phyloP scores from a whole-genome alignment of 2,888 invertebrate genomes.

The Choreutis nemorana region DNA sequence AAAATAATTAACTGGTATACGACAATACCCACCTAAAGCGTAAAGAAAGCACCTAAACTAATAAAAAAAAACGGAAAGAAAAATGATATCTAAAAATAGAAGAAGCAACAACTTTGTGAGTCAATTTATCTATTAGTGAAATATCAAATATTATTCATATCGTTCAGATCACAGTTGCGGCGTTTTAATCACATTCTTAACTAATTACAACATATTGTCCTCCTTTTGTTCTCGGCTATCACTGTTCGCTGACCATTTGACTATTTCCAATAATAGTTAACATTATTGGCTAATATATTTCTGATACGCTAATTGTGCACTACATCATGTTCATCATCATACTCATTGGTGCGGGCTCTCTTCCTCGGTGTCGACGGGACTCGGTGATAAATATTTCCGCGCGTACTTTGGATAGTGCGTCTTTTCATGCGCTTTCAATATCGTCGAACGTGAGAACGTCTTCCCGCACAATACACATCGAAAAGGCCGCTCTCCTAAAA shows the following conservation, averaged over 20 bases:
- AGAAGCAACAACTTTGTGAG: slow-evolving; percentile 49
- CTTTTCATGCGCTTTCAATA: slow-evolving; percentile 91
- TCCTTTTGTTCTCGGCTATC: slow-evolving; percentile 51
- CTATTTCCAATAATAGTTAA: slow-evolving; percentile 33
- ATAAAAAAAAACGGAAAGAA: slow-evolving; percentile 29
- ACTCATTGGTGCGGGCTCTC: slow-evolving; percentile 78
- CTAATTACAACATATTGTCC: slow-evolving; percentile 64
- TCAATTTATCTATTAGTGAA: slow-evolving; percentile 64
- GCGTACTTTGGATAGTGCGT: slow-evolving; percentile 93
- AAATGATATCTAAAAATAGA: slow-evolving; percentile 25
- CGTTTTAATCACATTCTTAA: slow-evolving; percentile 66
- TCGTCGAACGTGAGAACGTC: slow-evolving; percentile 89
- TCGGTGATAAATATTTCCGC: slow-evolving; percentile 87
- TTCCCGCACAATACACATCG: slow-evolving; percentile 89
- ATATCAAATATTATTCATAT: slow-evolving; percentile 67
- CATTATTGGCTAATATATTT: slow-evolving; percentile 34
- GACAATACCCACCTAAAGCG: slow-evolving; percentile 44
- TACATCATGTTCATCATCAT: slow-evolving; percentile 19
- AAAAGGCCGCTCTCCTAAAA: slow-evolving; percentile 83
- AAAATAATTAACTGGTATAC: too few species aligned
- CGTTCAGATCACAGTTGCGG: slow-evolving; percentile 69
- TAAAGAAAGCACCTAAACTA: slow-evolving; percentile 54
- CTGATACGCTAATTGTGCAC: slow-evolving; percentile 30
- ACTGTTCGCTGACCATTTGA: slow-evolving; percentile 40
- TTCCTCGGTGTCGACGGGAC: slow-evolving; percentile 84